These are phyloP conservation scores for Muraenolepis orangiensis DNA, from an alignment of 2,797 vertebrate genomes.

Conservation along the genomic window DNA sequence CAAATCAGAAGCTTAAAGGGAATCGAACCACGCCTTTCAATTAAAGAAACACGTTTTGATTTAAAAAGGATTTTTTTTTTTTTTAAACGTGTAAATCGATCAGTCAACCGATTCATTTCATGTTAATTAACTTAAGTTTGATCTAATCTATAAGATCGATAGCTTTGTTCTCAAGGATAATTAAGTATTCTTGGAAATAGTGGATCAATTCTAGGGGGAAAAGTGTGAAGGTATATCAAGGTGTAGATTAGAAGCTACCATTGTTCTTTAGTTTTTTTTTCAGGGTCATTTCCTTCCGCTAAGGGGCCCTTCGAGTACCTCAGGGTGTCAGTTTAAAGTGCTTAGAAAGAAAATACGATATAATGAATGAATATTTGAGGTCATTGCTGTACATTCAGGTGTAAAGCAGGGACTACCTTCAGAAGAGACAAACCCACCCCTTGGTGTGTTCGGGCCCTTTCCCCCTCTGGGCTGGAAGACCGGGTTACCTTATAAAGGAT, in stretches of 20 bases:
- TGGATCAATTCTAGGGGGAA: neutral
- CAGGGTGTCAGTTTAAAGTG: slow-evolving; percentile 60
- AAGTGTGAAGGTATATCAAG: neutral
- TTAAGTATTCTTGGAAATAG: neutral
- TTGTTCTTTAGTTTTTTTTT: neutral
- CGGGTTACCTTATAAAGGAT: neutral
- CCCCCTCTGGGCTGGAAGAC: neutral
- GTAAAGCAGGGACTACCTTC: no score
- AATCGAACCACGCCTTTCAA: neutral
- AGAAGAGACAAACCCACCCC: neutral
- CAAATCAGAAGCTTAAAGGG: slow-evolving; percentile 2
- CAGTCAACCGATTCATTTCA: neutral
- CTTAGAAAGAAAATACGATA: slow-evolving; percentile 22
- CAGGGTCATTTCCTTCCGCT: neutral
- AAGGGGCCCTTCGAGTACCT: slow-evolving; percentile 46
- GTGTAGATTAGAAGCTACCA: neutral
- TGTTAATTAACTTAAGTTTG: neutral
- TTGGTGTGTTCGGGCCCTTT: neutral
- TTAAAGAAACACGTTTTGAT: slow-evolving; percentile 1
- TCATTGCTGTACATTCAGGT: neutral
- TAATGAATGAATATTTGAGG: neutral
- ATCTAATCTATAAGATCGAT: neutral
- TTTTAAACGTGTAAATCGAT: neutral
- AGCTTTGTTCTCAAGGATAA: neutral
- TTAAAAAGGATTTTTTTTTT: neutral